Percentiles rank a stretch among this genome's conserved stretches.
phyloP scores from a whole-genome alignment of 2,113 vertebrate genomes.

The Anthoscopus minutus region DNA sequence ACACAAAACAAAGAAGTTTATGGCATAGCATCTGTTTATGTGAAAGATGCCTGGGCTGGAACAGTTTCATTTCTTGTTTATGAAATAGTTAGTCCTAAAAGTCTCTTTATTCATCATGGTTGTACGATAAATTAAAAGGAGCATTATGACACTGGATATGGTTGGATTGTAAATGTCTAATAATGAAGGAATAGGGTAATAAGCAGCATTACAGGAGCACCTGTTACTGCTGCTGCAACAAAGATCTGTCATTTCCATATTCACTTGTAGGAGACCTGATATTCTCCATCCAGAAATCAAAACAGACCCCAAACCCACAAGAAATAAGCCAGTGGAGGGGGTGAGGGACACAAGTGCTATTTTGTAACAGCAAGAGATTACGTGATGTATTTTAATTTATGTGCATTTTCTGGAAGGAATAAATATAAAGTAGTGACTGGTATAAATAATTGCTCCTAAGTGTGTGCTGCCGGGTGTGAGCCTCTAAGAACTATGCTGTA shows the following conservation, averaged over 20 bases:
- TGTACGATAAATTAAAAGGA: slow-evolving; percentile 59
- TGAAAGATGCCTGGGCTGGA: slow-evolving; percentile 61
- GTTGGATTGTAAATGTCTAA: slow-evolving; percentile 61
- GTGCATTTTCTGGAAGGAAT: slow-evolving; percentile 6
- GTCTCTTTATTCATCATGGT: slow-evolving; percentile 68
- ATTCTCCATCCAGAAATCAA: background rate
- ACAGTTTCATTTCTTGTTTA: slow-evolving; percentile 61
- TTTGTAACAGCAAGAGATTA: background rate
- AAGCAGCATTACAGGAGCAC: slow-evolving; percentile 51
- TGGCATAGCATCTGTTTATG: slow-evolving; percentile 72
- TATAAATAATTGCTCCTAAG: slow-evolving; percentile 21
- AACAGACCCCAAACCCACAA: background rate
- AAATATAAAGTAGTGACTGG: slow-evolving; percentile 8
- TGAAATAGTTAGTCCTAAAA: slow-evolving; percentile 60
- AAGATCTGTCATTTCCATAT: background rate
- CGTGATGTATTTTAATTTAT: background rate
- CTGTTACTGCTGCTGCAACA: slow-evolving; percentile 42
- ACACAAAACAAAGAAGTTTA: slow-evolving; percentile 71
- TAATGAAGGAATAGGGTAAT: slow-evolving; percentile 58
- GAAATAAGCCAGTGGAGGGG: background rate
- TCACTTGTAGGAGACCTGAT: background rate
- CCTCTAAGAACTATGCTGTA: background rate
- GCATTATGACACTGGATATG: slow-evolving; percentile 47
- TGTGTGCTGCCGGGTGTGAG: background rate
- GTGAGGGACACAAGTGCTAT: background rate